Base-by-base conservation (phyloP, 2,888 invertebrate genomes). In the Nasonia oneida region DNA sequence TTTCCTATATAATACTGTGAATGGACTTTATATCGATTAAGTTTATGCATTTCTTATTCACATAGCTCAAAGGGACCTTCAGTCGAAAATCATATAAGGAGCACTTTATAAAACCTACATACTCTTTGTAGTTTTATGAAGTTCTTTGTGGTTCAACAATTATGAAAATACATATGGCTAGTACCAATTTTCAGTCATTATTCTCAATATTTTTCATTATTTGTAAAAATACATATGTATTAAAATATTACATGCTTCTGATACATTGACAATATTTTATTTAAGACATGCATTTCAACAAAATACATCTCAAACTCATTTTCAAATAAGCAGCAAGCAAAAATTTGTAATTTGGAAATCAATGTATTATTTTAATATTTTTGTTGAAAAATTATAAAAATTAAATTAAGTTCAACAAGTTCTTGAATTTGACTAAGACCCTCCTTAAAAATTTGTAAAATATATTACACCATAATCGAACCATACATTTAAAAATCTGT, bases 1-100 rank as follows among this genome's bases (percentile, higher is more conserved):
- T 86, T 84, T 88, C 83, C 61, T 87, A 86, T 78, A 83, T 89
- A 90, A 89, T 89, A 89, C 88, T 89, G 89, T 85, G 88, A 90
- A 90, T 89, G 88, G 75, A 80, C 83, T 87, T 86, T 76, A 29
- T 79, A 71, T 86, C 23, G 81, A 80, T 84, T 64, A 39, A 53
- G 78, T 23, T 29, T 64, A 53, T 76, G 39, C 61, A 79, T 76
- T 37, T 78, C 23, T 84, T 71, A 76, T 53, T 33, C 12, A 29
- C 14, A 81, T 10, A 75, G 84, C 75, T 80, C 70, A 80, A 79
- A 70, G 39, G 79, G 70, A 84, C 75, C 70, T 84, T 47, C 15
- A 53, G 67, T 80, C 64, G 75, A 84, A 79, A 80, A 75, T 61
- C 29, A 74, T 73, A 67, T 61, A 14, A 29, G 47, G 15, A 3